Conservation (phyloP, 2,888 invertebrate species). For the Orthonevra nobilis region DNA sequence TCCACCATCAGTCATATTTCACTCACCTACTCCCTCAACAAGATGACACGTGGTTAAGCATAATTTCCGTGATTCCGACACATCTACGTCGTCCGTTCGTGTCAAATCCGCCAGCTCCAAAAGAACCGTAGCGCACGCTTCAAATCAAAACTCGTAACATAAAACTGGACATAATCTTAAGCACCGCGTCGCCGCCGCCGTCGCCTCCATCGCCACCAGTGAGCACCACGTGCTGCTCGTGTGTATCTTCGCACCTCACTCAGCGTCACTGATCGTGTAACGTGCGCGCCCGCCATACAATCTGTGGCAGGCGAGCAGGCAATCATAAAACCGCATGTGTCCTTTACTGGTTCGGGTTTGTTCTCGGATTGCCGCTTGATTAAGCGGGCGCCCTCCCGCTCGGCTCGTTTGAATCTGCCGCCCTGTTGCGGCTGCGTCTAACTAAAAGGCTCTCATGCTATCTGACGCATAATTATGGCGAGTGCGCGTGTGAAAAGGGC, state of each 20-base stretch:
- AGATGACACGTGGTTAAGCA: slow-evolving; percentile 59
- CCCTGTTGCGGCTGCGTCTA: slow-evolving; percentile 39
- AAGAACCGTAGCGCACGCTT: slow-evolving; percentile 7
- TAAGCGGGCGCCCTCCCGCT: slow-evolving; percentile 25
- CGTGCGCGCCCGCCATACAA: too few relatives aligned
- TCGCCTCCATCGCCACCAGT: slow-evolving; percentile 6
- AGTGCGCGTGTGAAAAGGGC: slow-evolving; percentile 66
- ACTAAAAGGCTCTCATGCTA: slow-evolving; percentile 48
- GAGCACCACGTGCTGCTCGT: slow-evolving; percentile 50
- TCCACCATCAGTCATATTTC: slow-evolving; percentile 53
- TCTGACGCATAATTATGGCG: slow-evolving; percentile 67
- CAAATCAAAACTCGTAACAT: slow-evolving; percentile 60
- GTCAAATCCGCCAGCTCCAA: neutral
- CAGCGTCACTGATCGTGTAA: too few relatives aligned
- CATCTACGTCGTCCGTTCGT: slow-evolving; percentile 10
- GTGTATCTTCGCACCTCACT: slow-evolving; percentile 53
- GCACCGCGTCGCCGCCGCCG: too few relatives aligned
- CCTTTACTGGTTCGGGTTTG: too few relatives aligned
- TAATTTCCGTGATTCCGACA: slow-evolving; percentile 63
- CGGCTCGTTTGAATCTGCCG: slow-evolving; percentile 65
- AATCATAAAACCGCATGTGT: slow-evolving; percentile 67
- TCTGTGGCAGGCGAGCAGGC: slow-evolving; percentile 16
- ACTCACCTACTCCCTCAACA: slow-evolving; percentile 58
- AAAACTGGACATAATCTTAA: slow-evolving; percentile 63
- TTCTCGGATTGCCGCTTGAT: too few relatives aligned